Evolutionary conservation across 2,888 invertebrate species (phyloP), one percentile per base, ranked within the genome.

Genomic region (Criorhina ranunculi): DNA sequence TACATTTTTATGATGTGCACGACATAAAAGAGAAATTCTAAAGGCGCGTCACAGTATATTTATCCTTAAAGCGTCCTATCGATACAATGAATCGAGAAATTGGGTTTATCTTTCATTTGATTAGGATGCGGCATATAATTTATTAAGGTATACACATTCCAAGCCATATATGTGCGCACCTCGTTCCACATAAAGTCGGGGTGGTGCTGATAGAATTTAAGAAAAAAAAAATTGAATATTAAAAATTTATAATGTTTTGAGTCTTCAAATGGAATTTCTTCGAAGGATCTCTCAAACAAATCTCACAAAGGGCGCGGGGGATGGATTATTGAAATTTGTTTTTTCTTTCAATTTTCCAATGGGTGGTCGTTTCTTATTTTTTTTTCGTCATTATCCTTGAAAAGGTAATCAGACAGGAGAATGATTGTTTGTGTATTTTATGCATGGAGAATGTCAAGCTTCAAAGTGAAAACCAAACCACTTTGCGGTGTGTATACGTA

Each of bases 291-390:
- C 35, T 40, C 46, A 37, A n/a, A n/a, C n/a, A n/a, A n/a, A n/a
- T n/a, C n/a, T n/a, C n/a, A n/a, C n/a, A n/a, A n/a, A n/a, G n/a
- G n/a, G n/a, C n/a, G n/a, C n/a, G n/a, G 9, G 53, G 79, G 80
- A 79, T 85, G 70, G 79, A 85, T 79, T 85, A 85, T 83, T 83
- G 83, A 78, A 83, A 75, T 85, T 85, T 85, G 75, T 85, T 79
- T 85, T 24, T 79, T 69, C 69, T 46, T 64, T 75, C 75, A 85
- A 79, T 85, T 85, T 85, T 85, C 79, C 79, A 79, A 79, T 85
- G 79, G 75, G 44, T 66, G 64, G 73, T 62, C 66, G 46, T 40
- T 59, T 49, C 37, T 72, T 40, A 35, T 62, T 40, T 59, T 49
- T 44, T 72, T 40, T 42, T 62, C 49, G 24, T 59, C 70, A 85